These are phyloP conservation scores for Elgaria multicarinata DNA, from an alignment of 2,113 vertebrate genomes.

Conservation along the genomic window DNA sequence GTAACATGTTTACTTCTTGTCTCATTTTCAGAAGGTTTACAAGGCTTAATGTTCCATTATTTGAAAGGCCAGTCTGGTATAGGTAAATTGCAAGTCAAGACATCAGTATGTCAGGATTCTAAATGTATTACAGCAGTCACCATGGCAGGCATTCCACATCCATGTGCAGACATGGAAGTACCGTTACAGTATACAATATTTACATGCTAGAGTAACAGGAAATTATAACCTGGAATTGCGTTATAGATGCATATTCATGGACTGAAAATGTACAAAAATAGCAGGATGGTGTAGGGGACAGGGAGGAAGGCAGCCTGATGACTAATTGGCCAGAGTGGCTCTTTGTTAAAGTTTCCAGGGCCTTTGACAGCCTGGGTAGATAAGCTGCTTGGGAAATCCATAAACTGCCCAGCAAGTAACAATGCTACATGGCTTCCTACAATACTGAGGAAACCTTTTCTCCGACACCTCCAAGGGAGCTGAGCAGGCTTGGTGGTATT, in stretches of 20 bases:
- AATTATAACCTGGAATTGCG: not conserved
- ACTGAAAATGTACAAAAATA: not conserved
- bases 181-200: not conserved
- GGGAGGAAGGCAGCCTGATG: not conserved
- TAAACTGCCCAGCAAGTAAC: not conserved
- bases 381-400: not conserved
- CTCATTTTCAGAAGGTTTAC: not conserved
- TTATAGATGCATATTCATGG: no score
- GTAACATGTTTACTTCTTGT: not conserved
- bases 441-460: not conserved
- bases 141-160: not conserved
- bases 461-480: not conserved
- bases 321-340: not conserved
- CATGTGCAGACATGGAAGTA: not conserved
- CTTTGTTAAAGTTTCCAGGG: not conserved
- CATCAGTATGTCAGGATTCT: not conserved
- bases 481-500: not conserved
- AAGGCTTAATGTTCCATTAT: not conserved
- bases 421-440: not conserved
- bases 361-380: not conserved
- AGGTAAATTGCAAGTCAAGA: not conserved
- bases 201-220: not conserved
- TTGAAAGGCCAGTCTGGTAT: not conserved
- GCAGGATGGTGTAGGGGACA: no score
- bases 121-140: not conserved